Evolutionary conservation across 2,113 vertebrate species (phyloP).

Genomic region (Passer montanus): DNA sequence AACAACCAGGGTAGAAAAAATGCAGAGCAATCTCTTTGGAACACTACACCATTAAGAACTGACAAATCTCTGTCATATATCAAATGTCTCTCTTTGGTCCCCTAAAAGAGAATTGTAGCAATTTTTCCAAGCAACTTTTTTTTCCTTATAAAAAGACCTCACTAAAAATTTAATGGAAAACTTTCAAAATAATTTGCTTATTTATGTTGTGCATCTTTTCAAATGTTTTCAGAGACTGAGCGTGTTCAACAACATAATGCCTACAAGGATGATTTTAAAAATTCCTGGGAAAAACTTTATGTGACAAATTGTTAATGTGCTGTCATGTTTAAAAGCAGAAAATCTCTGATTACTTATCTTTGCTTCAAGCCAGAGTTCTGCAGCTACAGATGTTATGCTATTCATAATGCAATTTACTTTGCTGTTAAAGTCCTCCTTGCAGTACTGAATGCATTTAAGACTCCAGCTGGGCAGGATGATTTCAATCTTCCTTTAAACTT

Average conservation of each 20-base stretch:
- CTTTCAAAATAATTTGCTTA: background rate
- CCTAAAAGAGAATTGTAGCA: background rate
- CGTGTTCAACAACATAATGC: background rate
- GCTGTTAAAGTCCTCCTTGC: background rate
- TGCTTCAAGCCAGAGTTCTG: background rate
- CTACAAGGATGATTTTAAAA: background rate
- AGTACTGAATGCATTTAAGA: background rate
- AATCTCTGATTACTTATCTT: background rate
- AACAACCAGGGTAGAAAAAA: background rate
- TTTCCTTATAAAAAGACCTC: background rate
- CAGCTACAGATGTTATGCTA: background rate
- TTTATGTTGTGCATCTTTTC: background rate
- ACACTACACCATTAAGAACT: background rate
- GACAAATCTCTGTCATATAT: background rate
- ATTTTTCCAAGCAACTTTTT: background rate
- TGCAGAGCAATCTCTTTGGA: background rate
- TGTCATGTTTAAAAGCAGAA: background rate
- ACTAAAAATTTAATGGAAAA: background rate
- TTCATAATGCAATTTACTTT: background rate
- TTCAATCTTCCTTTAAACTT: background rate
- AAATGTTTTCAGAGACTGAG: background rate
- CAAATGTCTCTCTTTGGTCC: background rate
- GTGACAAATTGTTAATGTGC: background rate
- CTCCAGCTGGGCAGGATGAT: background rate
- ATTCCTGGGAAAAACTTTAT: background rate